Evolutionary conservation across 2,888 invertebrate species (phyloP), one percentile per base, ranked within the genome.

Genomic region (Stegophylla sp.): DNA sequence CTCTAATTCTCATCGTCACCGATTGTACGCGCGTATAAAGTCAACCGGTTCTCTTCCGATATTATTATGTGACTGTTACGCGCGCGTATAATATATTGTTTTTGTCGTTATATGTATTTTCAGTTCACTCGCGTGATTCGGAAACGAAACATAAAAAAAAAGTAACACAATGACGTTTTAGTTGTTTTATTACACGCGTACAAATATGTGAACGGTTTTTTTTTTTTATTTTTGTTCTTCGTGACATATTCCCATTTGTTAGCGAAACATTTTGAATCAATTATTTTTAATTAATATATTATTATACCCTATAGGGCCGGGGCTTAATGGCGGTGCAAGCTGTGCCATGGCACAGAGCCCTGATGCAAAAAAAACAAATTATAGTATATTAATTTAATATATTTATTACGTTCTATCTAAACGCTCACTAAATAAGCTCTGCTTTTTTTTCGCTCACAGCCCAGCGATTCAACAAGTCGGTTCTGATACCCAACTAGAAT

Each of bases 1-100:
- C 59, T 64, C 45, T 74, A 45, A 61, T 77, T 77, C 77, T 77
- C 77, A 77, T 77, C 56, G 45, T 34, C 63, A 20, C 61, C 56
- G 13, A 77, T 67, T 77, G 77, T 77, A 56, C 77, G 56, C 20
- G 9, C n/a, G 34, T n/a, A 5, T 34, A 34, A 34, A 12, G n/a
- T 1, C n/a, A 73, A 73, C 73, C 73, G 73, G 73, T 73, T 61
- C 45, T n/a, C 26, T 59, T 13, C 43, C 41, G 13, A 64, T 20
- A 20, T 34, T 15, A 34, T 28, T 34, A 28, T 17, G 61, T 61
- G 34, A 61, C 17, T n/a, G 43, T 10, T 9, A n/a, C 48, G 28
- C 26, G 23, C 43, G 43, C 43, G 41, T 66, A 23, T 34, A 63
- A 28, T 28, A n/a, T 63, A 28, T 67, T 17, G 26, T 67, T 48